Conservation (phyloP, 2,888 invertebrate genomes). For the Chesias legatella region DNA sequence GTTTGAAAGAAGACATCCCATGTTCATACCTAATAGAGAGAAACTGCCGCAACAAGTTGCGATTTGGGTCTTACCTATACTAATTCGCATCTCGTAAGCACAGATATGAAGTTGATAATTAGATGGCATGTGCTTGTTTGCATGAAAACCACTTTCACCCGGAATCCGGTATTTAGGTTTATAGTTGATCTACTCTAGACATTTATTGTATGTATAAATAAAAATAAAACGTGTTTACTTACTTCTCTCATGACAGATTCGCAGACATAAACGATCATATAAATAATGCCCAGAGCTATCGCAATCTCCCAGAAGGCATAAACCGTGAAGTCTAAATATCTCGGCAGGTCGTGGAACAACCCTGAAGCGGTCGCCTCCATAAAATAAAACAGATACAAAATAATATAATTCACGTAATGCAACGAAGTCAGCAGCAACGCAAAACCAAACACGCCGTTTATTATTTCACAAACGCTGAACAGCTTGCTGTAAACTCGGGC, state of each 20-base stretch:
- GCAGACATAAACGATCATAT: constrained; percentile 42
- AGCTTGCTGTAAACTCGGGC: constrained; percentile 50
- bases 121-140: too few relatives aligned
- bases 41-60: too few relatives aligned
- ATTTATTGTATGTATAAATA: too few relatives aligned
- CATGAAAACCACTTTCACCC: too few relatives aligned
- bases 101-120: too few relatives aligned
- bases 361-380: constrained; percentile 65
- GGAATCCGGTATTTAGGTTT: too few relatives aligned
- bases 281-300: constrained; percentile 41
- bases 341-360: constrained; percentile 46
- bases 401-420: constrained; percentile 37
- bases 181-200: too few relatives aligned
- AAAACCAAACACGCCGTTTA: constrained; percentile 45
- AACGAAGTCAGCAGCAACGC: constrained; percentile 43
- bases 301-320: constrained; percentile 54
- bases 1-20: too few relatives aligned
- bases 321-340: constrained; percentile 47
- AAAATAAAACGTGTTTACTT: constrained; percentile 9
- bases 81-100: too few relatives aligned
- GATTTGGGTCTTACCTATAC: too few relatives aligned
- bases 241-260: constrained; percentile 48
- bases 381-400: constrained; percentile 58
- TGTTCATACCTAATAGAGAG: too few relatives aligned
- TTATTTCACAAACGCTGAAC: constrained; percentile 34